phyloP scores from a whole-genome alignment of 2,797 vertebrate species.

The Scolopax rusticola region DNA sequence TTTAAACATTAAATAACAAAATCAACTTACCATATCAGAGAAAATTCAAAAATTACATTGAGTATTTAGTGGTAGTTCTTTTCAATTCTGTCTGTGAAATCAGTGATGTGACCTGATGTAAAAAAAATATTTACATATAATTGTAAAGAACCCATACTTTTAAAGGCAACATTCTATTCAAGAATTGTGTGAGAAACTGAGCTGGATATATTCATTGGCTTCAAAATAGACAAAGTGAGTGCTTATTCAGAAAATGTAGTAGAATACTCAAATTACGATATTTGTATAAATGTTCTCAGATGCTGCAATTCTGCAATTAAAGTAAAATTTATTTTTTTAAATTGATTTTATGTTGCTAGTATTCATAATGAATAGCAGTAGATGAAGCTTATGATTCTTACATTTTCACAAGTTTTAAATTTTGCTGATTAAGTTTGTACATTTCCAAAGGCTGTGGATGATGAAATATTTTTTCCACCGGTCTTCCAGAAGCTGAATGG shows the following conservation, averaged over 20 bases:
- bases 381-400: not conserved
- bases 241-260: not conserved
- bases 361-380: not conserved
- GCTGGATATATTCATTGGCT: not conserved
- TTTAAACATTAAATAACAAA: not conserved
- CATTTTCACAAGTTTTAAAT: not conserved
- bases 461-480: not conserved
- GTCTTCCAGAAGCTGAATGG: not conserved
- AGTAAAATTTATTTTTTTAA: not conserved
- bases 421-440: not conserved
- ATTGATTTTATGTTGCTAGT: not conserved
- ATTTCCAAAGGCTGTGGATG: not conserved
- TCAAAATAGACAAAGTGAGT: not conserved
- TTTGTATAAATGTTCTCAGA: not conserved
- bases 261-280: not conserved
- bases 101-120: not conserved
- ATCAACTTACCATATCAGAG: not conserved
- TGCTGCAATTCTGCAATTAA: not conserved
- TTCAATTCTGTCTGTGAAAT: not conserved
- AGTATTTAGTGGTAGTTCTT: not conserved
- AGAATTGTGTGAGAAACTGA: not conserved
- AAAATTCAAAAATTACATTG: not conserved
- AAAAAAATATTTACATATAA: not conserved
- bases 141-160: not conserved
- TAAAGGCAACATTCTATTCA: not conserved